Conservation (phyloP, 2,888 invertebrate species). For the Stenchaetothrips biformis region DNA sequence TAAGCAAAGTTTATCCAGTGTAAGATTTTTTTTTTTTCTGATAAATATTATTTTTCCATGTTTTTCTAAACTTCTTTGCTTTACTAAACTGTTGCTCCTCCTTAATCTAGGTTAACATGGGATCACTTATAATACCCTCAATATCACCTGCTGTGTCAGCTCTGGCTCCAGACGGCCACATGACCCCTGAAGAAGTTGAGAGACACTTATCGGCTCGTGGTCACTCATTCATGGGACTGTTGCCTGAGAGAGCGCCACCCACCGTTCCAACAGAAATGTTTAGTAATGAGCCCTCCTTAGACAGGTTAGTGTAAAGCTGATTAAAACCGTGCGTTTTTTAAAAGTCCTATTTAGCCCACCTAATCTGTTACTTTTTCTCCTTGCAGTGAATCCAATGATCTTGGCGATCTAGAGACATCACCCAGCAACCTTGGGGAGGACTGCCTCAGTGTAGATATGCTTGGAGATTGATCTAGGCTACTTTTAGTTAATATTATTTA, state of each 20-base stretch:
- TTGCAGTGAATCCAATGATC: constrained; percentile 77
- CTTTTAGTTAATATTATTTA: neutral
- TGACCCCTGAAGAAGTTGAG: constrained; percentile 89
- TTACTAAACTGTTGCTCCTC: neutral
- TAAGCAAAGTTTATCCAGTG: constrained; percentile 42
- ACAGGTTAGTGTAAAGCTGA: constrained; percentile 56
- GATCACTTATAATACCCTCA: constrained; percentile 42
- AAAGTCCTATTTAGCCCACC: neutral
- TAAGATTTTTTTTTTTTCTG: constrained; percentile 14
- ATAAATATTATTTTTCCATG: constrained; percentile 30
- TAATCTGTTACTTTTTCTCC: constrained; percentile 39
- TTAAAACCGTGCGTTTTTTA: neutral
- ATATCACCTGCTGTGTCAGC: constrained; percentile 45
- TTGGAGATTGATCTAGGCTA: neutral
- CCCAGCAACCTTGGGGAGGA: constrained; percentile 78
- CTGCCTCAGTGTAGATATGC: constrained; percentile 64
- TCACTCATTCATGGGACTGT: constrained; percentile 70
- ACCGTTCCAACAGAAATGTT: constrained; percentile 92
- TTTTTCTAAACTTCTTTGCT: neutral
- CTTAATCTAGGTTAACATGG: neutral
- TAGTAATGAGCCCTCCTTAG: constrained; percentile 85
- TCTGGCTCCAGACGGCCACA: constrained; percentile 60
- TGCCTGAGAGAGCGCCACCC: constrained; percentile 80
- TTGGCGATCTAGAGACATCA: constrained; percentile 70
- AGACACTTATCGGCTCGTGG: constrained; percentile 75